Base-by-base conservation (phyloP, 2,888 invertebrate genomes). In the Erynnis tages region DNA sequence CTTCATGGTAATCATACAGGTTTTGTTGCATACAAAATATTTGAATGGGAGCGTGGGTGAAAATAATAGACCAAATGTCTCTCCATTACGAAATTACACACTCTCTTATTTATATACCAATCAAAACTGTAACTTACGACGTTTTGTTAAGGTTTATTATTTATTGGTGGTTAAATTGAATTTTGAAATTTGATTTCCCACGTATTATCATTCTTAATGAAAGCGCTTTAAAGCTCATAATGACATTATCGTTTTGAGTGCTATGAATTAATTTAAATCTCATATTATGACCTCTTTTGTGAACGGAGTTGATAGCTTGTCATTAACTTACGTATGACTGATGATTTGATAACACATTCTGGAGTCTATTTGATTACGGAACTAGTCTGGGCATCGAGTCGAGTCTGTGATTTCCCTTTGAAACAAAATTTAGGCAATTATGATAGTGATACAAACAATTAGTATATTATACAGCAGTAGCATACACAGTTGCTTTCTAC, bases 41-140 rank as follows among this genome's bases (percentile, higher is more conserved):
- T 71, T 66, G 73, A 71, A 69, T 67, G 63, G 57, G 54, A 56
- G 86, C 84, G 87, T 86, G 86, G 86, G 86, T 72, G 82, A 69
- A 71, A 66, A 74, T 81, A 77, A 76, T 81, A 79, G 74, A 76
- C 72, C 64, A 64, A 70, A 71, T 65, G 68, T 70, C 72, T 71
- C 78, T 83, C 81, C 82, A 82, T 86, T 85, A 79, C 73, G 70
- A 78, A 82, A 85, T 67, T 63, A 63, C 67, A 62, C 49, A 41
- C 34, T 50, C 41, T 27, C 41, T 25, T 21, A 7, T 7, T 13
- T 14, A 32, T 34, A 17, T 21, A 43, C n/a, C 14, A 34, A 29
- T 41, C 13, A 10, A 37, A 54, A 35, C 21, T 34, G 35, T 47
- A 35, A 43, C 41, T 43, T 43, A 43, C 19, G n/a, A 13, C 34